These are phyloP conservation scores for Candidula unifasciata DNA, from an alignment of 2,888 invertebrate species.

Conservation along the genomic window DNA sequence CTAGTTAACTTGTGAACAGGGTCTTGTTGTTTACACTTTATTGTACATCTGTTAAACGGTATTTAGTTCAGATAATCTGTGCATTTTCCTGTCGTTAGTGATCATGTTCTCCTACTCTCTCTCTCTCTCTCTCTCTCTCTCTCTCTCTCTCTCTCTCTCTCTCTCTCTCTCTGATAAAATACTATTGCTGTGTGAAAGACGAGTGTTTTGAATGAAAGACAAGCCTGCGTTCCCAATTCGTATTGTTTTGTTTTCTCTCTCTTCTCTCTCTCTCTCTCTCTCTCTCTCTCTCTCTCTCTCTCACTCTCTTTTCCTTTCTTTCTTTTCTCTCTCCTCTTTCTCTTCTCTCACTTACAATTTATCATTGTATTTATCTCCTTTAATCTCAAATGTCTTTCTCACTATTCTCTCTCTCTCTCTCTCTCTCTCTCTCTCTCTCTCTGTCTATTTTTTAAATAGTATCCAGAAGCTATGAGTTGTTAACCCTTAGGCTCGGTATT, in stretches of 20 bases:
- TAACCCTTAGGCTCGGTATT: too few relatives aligned
- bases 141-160: neutral
- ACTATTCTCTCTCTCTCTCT: neutral
- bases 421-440: slow-evolving; percentile 11
- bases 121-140: neutral
- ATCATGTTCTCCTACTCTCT: neutral
- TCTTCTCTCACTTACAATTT: neutral
- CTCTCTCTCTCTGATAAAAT: neutral
- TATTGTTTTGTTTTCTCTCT: neutral
- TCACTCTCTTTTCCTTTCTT: neutral
- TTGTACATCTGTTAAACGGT: neutral
- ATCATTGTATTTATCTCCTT: neutral
- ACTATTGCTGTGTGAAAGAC: too few relatives aligned
- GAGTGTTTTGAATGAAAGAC: too few relatives aligned
- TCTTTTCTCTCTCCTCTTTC: neutral
- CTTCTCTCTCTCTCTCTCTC: slow-evolving; percentile 4
- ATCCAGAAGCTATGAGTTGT: too few relatives aligned
- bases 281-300: neutral
- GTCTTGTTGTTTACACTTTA: neutral
- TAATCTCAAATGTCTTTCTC: too few relatives aligned
- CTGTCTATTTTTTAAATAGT: too few relatives aligned
- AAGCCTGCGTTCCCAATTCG: too few relatives aligned
- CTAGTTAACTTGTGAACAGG: slow-evolving; percentile 8
- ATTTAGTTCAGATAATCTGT: neutral
- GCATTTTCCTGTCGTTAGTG: too few relatives aligned